Base-by-base conservation (phyloP, 2,888 invertebrate species). In the Aphidius colemani region DNA sequence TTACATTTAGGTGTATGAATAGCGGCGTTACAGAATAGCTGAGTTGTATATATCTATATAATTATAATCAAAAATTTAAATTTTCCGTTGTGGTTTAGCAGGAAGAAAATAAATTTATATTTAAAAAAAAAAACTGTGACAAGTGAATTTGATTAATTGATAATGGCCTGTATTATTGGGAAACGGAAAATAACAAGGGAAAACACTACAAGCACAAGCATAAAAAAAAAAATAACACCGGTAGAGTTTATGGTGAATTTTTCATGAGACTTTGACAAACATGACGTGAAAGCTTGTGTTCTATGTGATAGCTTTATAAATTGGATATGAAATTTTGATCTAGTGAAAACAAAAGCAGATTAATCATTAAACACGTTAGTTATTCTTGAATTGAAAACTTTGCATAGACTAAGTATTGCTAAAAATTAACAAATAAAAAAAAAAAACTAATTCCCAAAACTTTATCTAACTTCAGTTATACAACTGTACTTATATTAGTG, bases 271-370 rank as follows among this genome's bases (percentile, higher is more conserved):
- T 13, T 39, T 30, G 43, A 50, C 39, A 49, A 63, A 40, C 41
- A 58, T 48, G 51, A 50, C 9, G 13, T 13, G 51, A 48, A 48
- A 53, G 18, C 39, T 18, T n/a, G 45, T 58, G 50, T 58, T 59
- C 13, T 55, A 18, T 7, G 41, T n/a, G 43, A 8, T 43, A 44
- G 43, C 44, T 30, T 11, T 18, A 55, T 7, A 41, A 30, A 44
- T 30, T 30, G 30, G 5, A 30, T 5, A 30, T 30, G 30, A 18
- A 18, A 18, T 18, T 18, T 18, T 18, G 13, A 18, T 18, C 41
- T 10, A 55, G 44, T 59, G 46, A 30, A 41, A 59, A 10, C 11
- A 40, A 13, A 50, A 46, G 55, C 61, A 49, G 49, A 59, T 62
- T 59, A 64, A 62, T 61, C 55, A 43, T 53, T 41, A 49, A 43